Percentiles rank a stretch among this genome's conserved stretches.
These are phyloP conservation scores for Lacerta viridis DNA, from an alignment of 2,797 vertebrate genomes.

Conservation along the genomic window DNA sequence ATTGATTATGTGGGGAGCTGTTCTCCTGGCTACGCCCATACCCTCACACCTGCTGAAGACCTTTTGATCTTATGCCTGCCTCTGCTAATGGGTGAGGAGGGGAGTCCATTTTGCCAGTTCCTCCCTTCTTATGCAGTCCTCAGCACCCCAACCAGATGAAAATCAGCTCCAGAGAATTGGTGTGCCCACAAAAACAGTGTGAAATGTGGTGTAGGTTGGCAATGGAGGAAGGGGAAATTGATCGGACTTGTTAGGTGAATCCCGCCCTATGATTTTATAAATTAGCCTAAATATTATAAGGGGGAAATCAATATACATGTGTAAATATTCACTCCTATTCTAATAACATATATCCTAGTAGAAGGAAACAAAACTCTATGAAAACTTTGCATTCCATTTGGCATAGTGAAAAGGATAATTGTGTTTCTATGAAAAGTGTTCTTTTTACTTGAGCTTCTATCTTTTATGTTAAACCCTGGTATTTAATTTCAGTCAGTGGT, in stretches of 20 bases:
- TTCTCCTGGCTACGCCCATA: no score
- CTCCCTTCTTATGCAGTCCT: no score
- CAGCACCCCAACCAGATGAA: no score
- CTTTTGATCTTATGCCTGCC: no score
- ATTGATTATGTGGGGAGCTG: no score
- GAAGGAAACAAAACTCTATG: not conserved
- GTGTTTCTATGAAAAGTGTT: conserved; percentile 35
- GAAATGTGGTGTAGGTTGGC: no score
- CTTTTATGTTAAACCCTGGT: conserved; percentile 25
- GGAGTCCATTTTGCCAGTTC: no score
- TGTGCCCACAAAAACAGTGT: no score
- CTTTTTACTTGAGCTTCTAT: conserved; percentile 8
- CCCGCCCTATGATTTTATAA: not conserved
- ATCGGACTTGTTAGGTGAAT: not conserved
- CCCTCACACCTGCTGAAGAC: no score
- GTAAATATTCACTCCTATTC: not conserved
- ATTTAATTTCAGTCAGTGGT: conserved; percentile 34
- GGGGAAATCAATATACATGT: not conserved
- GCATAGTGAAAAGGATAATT: conserved; percentile 25
- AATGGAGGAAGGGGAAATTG: no score
- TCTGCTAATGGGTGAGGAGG: no score
- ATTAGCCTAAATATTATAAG: not conserved
- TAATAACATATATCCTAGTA: conserved; percentile 13
- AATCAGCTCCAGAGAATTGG: no score
- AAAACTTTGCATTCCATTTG: conserved; percentile 20